Base-by-base conservation (phyloP, 2,113 vertebrate genomes). In the Lophura nycthemera region DNA sequence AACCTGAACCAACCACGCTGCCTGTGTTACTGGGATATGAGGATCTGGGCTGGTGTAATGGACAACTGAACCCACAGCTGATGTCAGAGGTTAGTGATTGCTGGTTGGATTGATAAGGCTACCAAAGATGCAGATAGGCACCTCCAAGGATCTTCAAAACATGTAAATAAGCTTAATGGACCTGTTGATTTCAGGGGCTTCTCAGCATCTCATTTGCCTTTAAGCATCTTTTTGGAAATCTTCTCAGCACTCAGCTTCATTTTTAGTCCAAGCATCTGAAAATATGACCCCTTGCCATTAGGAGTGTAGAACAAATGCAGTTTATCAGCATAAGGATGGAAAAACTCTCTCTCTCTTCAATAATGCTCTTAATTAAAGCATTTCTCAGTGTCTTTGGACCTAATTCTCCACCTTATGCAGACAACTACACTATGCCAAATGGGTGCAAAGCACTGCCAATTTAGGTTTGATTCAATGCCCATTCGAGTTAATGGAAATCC, bases 401-500 rank as follows among this genome's bases (percentile, higher is more conserved):
- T 48, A 30, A 88, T 93, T 95, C 91, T 89, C 82, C 65, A 95
- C 89, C 93, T 97, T 97, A 89, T 94, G 94, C 93, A 95, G 72
- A 65, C 69, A 92, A 70, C 78, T 70, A 29, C 27, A 4, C 60
- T 71, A 74, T 77, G 89, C 95, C 93, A 96, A 95, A 85, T 85
- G 93, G 88, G 75, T 83, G 75, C 82, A 92, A 71, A 92, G 69
- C 65, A 71, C 79, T 95, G 95, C 96, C 94, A 97, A 93, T 89
- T 95, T 74, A 80, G 75, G 82, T 86, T 96, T 97, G 95, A 91
- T 92, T 96, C 87, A 47, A 60, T 95, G 91, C 93, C 95, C 89
- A 32, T 91, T 89, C 69, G 71, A 95, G 93, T 91, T 83, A 96
- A 91, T 95, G 93, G 91, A 90, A 96, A 93, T 86, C 88, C 93